Evolutionary conservation across 2,113 vertebrate species (phyloP).

Genomic region (Leucosticte australis): DNA sequence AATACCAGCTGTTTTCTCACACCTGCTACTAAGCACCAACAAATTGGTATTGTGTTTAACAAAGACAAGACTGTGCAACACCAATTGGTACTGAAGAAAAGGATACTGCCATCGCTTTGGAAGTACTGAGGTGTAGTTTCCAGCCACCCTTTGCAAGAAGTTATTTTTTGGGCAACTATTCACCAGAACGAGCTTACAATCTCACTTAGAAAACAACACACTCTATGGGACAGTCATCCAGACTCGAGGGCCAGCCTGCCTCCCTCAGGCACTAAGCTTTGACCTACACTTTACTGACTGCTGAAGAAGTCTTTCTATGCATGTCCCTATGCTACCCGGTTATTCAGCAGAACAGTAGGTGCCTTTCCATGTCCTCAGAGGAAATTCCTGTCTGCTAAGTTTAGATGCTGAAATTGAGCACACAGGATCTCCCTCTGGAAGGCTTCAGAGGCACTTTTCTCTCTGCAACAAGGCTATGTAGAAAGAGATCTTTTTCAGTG

Average conservation of each 20-base stretch:
- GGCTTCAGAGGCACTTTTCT: constrained; percentile 2
- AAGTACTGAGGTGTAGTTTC: background rate
- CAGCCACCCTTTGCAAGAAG: background rate
- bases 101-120: background rate
- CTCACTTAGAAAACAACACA: background rate
- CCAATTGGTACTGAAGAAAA: background rate
- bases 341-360: constrained; percentile 19
- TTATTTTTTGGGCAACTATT: background rate
- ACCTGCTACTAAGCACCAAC: background rate
- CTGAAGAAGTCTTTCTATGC: background rate
- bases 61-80: background rate
- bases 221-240: background rate
- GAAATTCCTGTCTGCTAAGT: constrained; percentile 41
- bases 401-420: constrained; percentile 28
- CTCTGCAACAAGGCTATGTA: background rate
- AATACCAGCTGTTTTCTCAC: background rate
- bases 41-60: background rate
- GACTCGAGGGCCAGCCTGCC: background rate
- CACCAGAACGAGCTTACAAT: background rate
- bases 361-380: background rate
- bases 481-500: background rate
- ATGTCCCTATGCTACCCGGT: rapidly evolving
- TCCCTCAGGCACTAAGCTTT: background rate
- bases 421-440: constrained; percentile 37
- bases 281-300: background rate